These are phyloP conservation scores for Priocnemis perturbator DNA, from an alignment of 2,888 invertebrate genomes.

Conservation along the genomic window DNA sequence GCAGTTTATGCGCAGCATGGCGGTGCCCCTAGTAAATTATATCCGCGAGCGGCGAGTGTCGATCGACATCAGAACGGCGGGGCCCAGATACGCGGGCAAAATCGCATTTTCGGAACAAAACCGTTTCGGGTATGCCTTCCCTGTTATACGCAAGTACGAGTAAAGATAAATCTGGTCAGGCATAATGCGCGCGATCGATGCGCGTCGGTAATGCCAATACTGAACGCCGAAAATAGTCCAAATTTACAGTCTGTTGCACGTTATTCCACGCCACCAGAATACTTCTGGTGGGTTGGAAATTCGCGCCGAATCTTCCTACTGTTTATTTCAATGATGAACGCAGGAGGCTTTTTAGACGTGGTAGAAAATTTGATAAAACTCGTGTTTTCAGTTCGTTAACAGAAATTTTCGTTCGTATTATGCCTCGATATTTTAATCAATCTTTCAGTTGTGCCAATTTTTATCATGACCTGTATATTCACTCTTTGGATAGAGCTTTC, in stretches of 20 bases:
- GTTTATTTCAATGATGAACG: background rate
- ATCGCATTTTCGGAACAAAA: constrained; percentile 8
- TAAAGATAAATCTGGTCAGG: background rate
- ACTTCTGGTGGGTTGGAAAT: too few relatives aligned
- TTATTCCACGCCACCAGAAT: background rate
- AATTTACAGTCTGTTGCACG: constrained; percentile 13
- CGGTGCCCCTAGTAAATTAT: constrained; percentile 36
- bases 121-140: background rate
- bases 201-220: background rate
- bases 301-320: too few relatives aligned
- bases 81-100: constrained; percentile 7
- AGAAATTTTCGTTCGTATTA: too few relatives aligned
- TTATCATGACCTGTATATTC: too few relatives aligned
- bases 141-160: constrained; percentile 12
- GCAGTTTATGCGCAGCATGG: constrained; percentile 47
- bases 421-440: too few relatives aligned
- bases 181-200: background rate
- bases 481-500: too few relatives aligned
- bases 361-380: background rate
- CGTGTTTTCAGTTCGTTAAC: too few relatives aligned
- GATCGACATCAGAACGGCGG: constrained; percentile 1
- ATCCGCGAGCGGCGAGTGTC: constrained; percentile 27
- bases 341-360: background rate
- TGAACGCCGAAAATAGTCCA: constrained; percentile 11
- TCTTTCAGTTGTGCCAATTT: too few relatives aligned